Evolutionary conservation across 2,888 invertebrate genomes (phyloP).

Genomic region (Pseudoips prasinana): DNA sequence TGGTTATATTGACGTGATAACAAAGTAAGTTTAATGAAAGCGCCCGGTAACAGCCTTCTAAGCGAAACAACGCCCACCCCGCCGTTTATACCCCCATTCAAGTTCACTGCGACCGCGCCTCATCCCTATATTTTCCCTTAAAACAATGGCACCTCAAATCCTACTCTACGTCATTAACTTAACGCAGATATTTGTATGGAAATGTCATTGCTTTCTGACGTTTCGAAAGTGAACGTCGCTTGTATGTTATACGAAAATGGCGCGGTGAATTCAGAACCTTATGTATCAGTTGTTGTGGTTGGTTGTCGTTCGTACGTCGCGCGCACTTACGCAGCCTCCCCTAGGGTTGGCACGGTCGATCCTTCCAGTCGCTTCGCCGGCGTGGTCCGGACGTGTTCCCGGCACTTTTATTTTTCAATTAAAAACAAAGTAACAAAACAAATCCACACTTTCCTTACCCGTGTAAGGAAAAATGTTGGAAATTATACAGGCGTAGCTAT

Average conservation of each 20-base stretch:
- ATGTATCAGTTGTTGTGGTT: slow-evolving; percentile 32
- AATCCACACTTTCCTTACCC: slow-evolving; percentile 68
- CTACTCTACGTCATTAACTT: slow-evolving; percentile 30
- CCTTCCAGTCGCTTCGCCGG: slow-evolving; percentile 77
- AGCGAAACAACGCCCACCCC: slow-evolving; percentile 65
- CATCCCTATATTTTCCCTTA: slow-evolving; percentile 55
- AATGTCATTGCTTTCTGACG: slow-evolving; percentile 33
- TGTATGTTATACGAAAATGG: slow-evolving; percentile 41
- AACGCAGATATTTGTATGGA: slow-evolving; percentile 35
- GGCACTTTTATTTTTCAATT: slow-evolving; percentile 43
- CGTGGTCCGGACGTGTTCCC: slow-evolving; percentile 69
- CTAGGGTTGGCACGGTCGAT: slow-evolving; percentile 75
- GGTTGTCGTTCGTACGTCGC: slow-evolving; percentile 32
- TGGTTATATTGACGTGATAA: slow-evolving; percentile 35
- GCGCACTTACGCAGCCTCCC: slow-evolving; percentile 78
- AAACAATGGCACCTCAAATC: slow-evolving; percentile 31
- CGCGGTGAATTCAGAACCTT: slow-evolving; percentile 43
- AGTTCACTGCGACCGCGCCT: slow-evolving; percentile 58
- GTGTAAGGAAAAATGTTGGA: slow-evolving; percentile 64
- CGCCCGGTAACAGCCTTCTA: slow-evolving; percentile 56
- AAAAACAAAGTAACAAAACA: slow-evolving; percentile 45
- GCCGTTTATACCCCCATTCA: slow-evolving; percentile 55
- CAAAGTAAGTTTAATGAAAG: slow-evolving; percentile 61
- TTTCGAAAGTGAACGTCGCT: slow-evolving; percentile 40
- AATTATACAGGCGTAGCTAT: slow-evolving; percentile 36